These are phyloP conservation scores for Heliocidaris erythrogramma DNA, from an alignment of 35 echinoderm and acorn worm genomes.

Conservation along the genomic window DNA sequence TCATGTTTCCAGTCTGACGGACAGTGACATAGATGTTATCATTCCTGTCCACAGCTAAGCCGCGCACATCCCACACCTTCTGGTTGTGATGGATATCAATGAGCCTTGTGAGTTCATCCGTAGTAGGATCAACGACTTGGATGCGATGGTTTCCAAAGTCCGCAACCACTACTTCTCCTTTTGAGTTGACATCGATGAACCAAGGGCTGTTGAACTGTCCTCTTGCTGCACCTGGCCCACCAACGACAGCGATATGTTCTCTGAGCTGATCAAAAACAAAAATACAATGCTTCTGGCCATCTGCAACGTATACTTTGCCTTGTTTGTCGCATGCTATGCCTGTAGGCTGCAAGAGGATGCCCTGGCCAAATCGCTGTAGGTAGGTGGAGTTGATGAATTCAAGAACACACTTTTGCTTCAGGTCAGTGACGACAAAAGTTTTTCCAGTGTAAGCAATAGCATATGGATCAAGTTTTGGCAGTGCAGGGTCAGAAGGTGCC, in stretches of 20 bases:
- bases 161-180: conserved; percentile 59
- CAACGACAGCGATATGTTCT: not conserved
- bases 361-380: conserved; percentile 41
- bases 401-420: conserved; percentile 55
- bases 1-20: conserved; percentile 41
- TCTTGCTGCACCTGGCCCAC: conserved; percentile 54
- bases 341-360: conserved; percentile 50
- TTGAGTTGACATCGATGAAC: conserved; percentile 64
- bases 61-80: conserved; percentile 52
- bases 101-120: conserved; percentile 22
- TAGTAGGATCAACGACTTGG: conserved; percentile 57
- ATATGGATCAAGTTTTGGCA: conserved; percentile 45
- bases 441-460: conserved; percentile 53
- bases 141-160: conserved; percentile 58
- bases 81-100: conserved; percentile 62
- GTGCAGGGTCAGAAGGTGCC: not conserved
- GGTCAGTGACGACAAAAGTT: conserved; percentile 60
- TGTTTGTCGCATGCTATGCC: conserved; percentile 56
- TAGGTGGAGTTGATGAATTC: conserved; percentile 53
- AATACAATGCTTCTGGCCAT: conserved; percentile 60
- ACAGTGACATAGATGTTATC: conserved; percentile 74
- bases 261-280: conserved; percentile 51
- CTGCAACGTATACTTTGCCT: conserved; percentile 68
- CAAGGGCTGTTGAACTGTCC: conserved; percentile 52
- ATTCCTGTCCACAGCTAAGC: conserved; percentile 56